Conservation (phyloP, 2,888 invertebrate species). For the Acanthacorydalis orientalis region DNA sequence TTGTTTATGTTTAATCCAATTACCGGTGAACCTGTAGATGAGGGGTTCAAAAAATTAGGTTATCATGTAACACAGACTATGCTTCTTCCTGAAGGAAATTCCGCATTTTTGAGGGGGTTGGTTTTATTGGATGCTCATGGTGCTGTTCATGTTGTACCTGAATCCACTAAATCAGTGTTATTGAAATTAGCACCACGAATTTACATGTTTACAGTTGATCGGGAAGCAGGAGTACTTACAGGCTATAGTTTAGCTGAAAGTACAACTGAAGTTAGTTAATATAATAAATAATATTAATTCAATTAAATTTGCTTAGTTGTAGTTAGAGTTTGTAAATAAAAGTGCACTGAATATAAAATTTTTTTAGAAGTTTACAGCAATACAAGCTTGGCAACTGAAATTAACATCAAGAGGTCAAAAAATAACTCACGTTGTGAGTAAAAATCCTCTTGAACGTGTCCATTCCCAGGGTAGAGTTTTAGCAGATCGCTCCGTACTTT, state of each 20-base stretch:
- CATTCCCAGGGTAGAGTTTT: constrained; percentile 93
- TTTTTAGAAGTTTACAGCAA: not conserved
- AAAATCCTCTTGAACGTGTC: constrained; percentile 54
- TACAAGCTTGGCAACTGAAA: constrained; percentile 54
- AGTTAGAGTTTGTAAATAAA: not conserved
- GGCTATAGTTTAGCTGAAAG: constrained; percentile 41
- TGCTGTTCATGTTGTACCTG: constrained; percentile 51
- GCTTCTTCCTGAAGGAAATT: constrained; percentile 49
- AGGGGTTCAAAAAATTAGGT: constrained; percentile 35
- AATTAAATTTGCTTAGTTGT: not conserved
- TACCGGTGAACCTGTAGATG: constrained; percentile 49
- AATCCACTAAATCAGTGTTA: constrained; percentile 29
- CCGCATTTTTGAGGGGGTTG: constrained; percentile 61
- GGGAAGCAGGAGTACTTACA: constrained; percentile 34
- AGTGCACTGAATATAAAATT: not conserved
- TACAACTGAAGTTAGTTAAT: constrained; percentile 20
- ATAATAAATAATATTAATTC: not conserved
- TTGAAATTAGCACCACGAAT: constrained; percentile 32
- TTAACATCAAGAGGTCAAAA: constrained; percentile 44
- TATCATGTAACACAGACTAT: constrained; percentile 59
- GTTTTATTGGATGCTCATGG: constrained; percentile 52
- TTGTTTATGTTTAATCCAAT: constrained; percentile 81
- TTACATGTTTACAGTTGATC: constrained; percentile 48
- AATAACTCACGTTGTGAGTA: constrained; percentile 43
- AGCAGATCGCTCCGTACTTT: constrained; percentile 89